Evolutionary conservation across 2,113 vertebrate genomes (phyloP).

Genomic region (Pteropus alecto): DNA sequence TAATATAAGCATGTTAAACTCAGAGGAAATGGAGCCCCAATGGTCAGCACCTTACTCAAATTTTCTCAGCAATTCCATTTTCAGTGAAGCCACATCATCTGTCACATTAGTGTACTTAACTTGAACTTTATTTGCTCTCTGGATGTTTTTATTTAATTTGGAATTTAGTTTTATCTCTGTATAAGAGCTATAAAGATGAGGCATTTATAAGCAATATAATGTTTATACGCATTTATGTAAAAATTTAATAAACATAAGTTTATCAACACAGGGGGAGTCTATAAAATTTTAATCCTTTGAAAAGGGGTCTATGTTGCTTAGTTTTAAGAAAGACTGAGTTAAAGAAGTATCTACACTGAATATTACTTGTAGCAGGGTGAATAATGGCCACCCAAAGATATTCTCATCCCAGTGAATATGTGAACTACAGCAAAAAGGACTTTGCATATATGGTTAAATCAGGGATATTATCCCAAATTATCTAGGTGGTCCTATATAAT

Average conservation of each 20-base stretch:
- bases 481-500: background rate
- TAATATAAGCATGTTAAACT: background rate
- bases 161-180: background rate
- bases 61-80: background rate
- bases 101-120: background rate
- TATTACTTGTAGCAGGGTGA: background rate
- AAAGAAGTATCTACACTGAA: constrained; percentile 8
- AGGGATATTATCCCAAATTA: background rate
- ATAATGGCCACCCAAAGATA: background rate
- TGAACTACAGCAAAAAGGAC: background rate
- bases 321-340: constrained; percentile 23
- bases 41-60: background rate
- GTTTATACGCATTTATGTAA: background rate
- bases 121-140: constrained; percentile 34
- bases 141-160: constrained; percentile 1
- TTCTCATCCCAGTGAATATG: background rate
- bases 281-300: constrained; percentile 37
- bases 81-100: background rate
- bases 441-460: background rate
- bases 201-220: constrained; percentile 15
- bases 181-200: background rate
- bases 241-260: constrained; percentile 24
- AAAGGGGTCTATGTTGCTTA: background rate
- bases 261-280: background rate
- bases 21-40: background rate